Conservation (phyloP, 2,113 vertebrate genomes). For the Cynocephalus volans region DNA sequence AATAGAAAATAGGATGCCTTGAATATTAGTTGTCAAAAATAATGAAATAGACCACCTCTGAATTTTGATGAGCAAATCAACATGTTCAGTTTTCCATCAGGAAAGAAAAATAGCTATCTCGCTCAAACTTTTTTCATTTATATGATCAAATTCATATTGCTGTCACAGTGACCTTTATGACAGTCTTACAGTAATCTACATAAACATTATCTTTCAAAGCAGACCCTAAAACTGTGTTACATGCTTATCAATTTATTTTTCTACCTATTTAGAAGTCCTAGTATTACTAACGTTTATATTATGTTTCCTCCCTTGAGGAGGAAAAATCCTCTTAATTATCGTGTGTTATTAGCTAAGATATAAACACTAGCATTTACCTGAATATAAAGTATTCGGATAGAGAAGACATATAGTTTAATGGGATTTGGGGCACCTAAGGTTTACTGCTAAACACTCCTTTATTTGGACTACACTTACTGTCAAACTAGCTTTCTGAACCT, state of each 20-base stretch:
- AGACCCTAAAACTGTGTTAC: not conserved
- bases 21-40: conserved; percentile 76
- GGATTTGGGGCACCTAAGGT: not conserved
- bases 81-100: conserved; percentile 59
- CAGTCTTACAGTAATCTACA: conserved; percentile 34
- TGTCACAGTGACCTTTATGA: conserved; percentile 64
- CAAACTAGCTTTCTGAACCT: not conserved
- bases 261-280: not conserved
- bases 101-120: conserved; percentile 66
- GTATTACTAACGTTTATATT: not conserved
- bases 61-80: conserved; percentile 80
- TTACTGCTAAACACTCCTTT: not conserved
- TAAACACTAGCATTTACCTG: not conserved
- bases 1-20: conserved; percentile 67
- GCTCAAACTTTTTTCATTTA: conserved; percentile 41
- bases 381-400: not conserved
- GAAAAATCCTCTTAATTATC: not conserved
- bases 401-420: not conserved
- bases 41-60: conserved; percentile 62
- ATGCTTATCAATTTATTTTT: conserved; percentile 42
- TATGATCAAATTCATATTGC: conserved; percentile 70
- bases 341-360: conserved; percentile 23
- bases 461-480: not conserved
- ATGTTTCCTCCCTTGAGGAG: not conserved
- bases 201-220: conserved; percentile 42